Evolutionary conservation across 2,888 invertebrate species (phyloP), one percentile per base, ranked within the genome.

Genomic region (Chaetogeoica ovagalla): DNA sequence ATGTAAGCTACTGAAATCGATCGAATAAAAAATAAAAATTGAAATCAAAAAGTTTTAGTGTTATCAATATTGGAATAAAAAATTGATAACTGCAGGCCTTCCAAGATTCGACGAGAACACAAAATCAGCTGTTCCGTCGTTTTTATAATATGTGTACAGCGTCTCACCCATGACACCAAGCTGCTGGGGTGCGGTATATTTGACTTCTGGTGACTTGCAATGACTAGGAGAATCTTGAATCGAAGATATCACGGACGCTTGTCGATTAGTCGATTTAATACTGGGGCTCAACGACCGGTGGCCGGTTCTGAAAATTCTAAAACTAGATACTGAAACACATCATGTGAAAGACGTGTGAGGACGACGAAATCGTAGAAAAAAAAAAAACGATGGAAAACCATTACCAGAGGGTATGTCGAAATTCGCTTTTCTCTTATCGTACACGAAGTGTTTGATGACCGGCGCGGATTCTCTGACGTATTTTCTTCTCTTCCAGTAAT

Each of bases 131-230:
- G 30, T 30, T 30, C 30, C 30, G 30, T 30, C 4, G 30, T 30
- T 30, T 30, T 30, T 30, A 30, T 30, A 30, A 30, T 30, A 30
- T n/a, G 19, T 5, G 17, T 59, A 6, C 43, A 8, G 48, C 7
- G 55, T 59, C 43, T 39, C 63, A 79, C 79, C 79, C 91, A 96
- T 92, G 48, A 94, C 93, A 82, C 96, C 96, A 52, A 96, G 89
- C 84, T 96, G 95, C 85, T 95, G 94, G 1, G 95, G 94, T 5
- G 94, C 93, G 57, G 95, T 88, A 82, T 30, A 82, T 81, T 68
- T 83, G 77, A 70, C 81, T 81, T 37, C 83, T 81, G 72, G 82
- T 62, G 57, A 63, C 66, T 55, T 71, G 37, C 21, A 73, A 69
- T 81, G 57, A 11, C 91, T 84, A 0, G 92, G 92, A 63, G 90